Percentiles rank a stretch among this genome's conserved stretches.
phyloP scores from a whole-genome alignment of 2,113 vertebrate species.

The Rhinolophus ferrumequinum region DNA sequence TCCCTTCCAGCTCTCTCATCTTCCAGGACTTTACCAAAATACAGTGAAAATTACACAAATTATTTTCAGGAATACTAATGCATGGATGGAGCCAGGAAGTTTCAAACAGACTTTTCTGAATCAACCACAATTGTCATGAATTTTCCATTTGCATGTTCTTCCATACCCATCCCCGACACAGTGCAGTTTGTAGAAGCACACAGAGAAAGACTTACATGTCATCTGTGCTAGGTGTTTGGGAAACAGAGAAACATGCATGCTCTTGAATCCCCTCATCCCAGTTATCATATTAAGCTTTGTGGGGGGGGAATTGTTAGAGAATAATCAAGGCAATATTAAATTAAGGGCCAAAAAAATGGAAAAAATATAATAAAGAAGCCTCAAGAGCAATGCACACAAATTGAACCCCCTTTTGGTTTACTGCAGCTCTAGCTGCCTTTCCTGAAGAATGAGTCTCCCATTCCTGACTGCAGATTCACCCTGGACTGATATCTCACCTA shows the following conservation, averaged over 20 bases:
- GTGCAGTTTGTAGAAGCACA: background rate
- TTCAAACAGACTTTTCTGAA: conserved; percentile 45
- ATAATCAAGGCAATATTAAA: background rate
- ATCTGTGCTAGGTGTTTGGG: background rate
- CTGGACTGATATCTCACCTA: background rate
- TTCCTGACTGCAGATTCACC: background rate
- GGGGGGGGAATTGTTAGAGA: background rate
- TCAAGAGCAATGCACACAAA: background rate
- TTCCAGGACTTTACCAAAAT: conserved; percentile 13
- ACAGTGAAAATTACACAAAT: background rate
- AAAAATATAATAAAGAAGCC: background rate
- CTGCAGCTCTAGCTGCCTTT: background rate
- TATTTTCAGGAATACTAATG: background rate
- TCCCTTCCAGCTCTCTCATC: background rate
- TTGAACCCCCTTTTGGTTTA: background rate
- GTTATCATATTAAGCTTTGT: background rate
- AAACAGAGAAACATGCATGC: background rate
- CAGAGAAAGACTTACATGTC: background rate
- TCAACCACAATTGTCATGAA: background rate
- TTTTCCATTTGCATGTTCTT: background rate
- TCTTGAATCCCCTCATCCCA: background rate
- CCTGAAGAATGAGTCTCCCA: background rate
- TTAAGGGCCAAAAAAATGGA: background rate
- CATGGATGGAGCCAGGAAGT: background rate
- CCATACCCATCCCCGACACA: background rate